phyloP scores from a whole-genome alignment of 2,113 vertebrate species.

The Poeciliopsis turrubarensis region DNA sequence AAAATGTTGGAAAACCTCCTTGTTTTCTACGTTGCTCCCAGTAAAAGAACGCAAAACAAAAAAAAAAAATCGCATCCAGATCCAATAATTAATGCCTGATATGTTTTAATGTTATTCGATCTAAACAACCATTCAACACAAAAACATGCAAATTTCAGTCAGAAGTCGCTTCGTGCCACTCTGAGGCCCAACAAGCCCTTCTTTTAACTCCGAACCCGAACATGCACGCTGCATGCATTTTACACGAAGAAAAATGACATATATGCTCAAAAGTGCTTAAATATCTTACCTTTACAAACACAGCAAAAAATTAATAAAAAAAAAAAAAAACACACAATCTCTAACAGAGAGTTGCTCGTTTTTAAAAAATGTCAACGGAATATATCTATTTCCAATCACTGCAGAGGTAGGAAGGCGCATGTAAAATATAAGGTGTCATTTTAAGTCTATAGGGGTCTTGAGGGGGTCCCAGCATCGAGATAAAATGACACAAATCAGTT shows the following conservation, averaged over 20 bases:
- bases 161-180: constrained; percentile 45
- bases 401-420: constrained; percentile 75
- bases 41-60: constrained; percentile 17
- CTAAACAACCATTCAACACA: constrained; percentile 70
- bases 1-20: neutral
- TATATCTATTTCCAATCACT: constrained; percentile 69
- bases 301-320: constrained; percentile 54
- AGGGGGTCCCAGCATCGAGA: constrained; percentile 43
- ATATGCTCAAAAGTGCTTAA: constrained; percentile 78
- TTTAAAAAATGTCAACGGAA: constrained; percentile 60
- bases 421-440: constrained; percentile 62
- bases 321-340: constrained; percentile 48
- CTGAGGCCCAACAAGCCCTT: constrained; percentile 49
- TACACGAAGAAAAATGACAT: constrained; percentile 51
- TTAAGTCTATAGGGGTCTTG: constrained; percentile 57
- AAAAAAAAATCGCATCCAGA: constrained; percentile 29
- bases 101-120: constrained; percentile 77
- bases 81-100: constrained; percentile 68
- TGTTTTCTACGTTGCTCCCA: neutral
- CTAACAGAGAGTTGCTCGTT: constrained; percentile 52
- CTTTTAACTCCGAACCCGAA: constrained; percentile 43
- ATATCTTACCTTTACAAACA: constrained; percentile 78
- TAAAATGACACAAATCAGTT: constrained; percentile 38
- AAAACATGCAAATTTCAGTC: constrained; percentile 70
- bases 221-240: constrained; percentile 46